Evolutionary conservation across 2,888 invertebrate genomes (phyloP).

Genomic region (Caenorhabditis doughertyi): DNA sequence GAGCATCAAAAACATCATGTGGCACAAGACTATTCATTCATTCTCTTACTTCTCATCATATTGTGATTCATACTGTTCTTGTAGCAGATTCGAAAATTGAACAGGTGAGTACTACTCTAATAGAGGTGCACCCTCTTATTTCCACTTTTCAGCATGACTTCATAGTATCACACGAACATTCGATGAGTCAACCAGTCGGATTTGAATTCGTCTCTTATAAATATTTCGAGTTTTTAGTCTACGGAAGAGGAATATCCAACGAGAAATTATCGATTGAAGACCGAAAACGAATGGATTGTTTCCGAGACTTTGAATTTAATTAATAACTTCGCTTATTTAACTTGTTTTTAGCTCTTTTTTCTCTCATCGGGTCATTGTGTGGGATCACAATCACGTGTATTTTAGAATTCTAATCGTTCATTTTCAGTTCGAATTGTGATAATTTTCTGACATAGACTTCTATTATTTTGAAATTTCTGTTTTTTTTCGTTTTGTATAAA

Average conservation of each 20-base stretch:
- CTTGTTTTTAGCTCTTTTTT: slow-evolving; percentile 5
- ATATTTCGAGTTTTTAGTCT: slow-evolving; percentile 69
- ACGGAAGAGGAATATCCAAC: slow-evolving; percentile 64
- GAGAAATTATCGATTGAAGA: slow-evolving; percentile 64
- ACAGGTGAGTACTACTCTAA: too few species aligned
- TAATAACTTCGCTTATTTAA: slow-evolving; percentile 41
- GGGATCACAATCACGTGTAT: slow-evolving; percentile 54
- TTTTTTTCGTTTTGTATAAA: slow-evolving; percentile 21
- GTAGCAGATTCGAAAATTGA: slow-evolving; percentile 41
- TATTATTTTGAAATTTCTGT: slow-evolving; percentile 13
- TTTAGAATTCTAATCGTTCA: slow-evolving; percentile 24
- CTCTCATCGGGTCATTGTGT: slow-evolving; percentile 45
- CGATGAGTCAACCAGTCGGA: slow-evolving; percentile 49
- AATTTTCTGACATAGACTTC: slow-evolving; percentile 18
- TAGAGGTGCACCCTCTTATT: too few species aligned
- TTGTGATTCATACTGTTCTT: slow-evolving; percentile 56
- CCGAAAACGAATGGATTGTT: slow-evolving; percentile 64
- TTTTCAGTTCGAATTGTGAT: slow-evolving; percentile 45
- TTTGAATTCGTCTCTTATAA: slow-evolving; percentile 65
- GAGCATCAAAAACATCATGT: slow-evolving; percentile 53
- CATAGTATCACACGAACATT: slow-evolving; percentile 56
- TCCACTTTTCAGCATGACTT: slow-evolving; percentile 60
- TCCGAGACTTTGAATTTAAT: slow-evolving; percentile 67
- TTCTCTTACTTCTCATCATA: slow-evolving; percentile 59
- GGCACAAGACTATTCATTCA: slow-evolving; percentile 67